A percentile compares a stretch with the other conserved stretches of the same genome.
Evolutionary conservation across 2,888 invertebrate species (phyloP).

Genomic region (Pachydiplax longipennis): DNA sequence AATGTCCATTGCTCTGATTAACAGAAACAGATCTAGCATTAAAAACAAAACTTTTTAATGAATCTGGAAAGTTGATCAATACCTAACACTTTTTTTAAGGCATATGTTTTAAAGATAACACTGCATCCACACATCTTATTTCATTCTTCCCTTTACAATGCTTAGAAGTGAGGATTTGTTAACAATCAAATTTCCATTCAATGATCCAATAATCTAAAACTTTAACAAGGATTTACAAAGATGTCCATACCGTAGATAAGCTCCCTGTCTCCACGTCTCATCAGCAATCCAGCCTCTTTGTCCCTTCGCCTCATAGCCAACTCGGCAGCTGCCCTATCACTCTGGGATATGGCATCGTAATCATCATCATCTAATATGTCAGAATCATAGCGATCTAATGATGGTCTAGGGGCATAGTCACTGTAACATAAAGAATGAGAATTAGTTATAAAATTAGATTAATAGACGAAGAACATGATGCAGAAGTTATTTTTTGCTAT

Average conservation of each 20-base stretch:
- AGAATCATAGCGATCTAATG: constrained; percentile 90
- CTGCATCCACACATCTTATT: no score
- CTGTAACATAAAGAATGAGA: constrained; percentile 61
- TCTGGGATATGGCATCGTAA: constrained; percentile 86
- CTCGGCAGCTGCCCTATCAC: constrained; percentile 90
- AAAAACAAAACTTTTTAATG: no score
- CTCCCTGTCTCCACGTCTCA: constrained; percentile 80
- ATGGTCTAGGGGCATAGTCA: constrained; percentile 96
- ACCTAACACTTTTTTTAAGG: no score
- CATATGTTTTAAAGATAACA: no score
- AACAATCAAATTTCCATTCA: no score
- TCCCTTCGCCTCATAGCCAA: constrained; percentile 86
- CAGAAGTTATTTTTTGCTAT: no score
- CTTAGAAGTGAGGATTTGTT: no score
- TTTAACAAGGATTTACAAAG: background rate
- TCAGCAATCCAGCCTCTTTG: constrained; percentile 74
- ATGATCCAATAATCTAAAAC: background rate
- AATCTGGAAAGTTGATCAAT: no score
- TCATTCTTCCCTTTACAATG: no score
- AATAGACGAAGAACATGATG: background rate
- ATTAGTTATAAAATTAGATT: no score
- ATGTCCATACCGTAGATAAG: constrained; percentile 78
- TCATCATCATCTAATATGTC: constrained; percentile 85
- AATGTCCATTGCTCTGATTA: no score
- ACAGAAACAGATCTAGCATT: no score